A percentile compares a stretch with the other conserved stretches of the same genome.
These are phyloP conservation scores for Mormyrus lacerda DNA, from an alignment of 2,113 vertebrate species.

Conservation along the genomic window DNA sequence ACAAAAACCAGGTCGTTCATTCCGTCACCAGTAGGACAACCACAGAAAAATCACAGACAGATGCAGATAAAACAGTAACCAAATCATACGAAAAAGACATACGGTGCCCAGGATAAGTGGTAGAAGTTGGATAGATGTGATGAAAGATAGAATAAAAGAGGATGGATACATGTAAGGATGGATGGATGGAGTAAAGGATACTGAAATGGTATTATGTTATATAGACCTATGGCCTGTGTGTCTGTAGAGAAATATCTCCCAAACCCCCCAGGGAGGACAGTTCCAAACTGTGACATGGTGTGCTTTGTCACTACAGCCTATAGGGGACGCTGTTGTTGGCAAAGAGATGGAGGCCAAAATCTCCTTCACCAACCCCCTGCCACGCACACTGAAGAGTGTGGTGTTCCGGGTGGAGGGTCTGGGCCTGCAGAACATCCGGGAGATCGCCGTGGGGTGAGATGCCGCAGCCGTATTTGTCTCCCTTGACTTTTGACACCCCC, in stretches of 20 bases:
- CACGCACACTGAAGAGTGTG: constrained; percentile 58
- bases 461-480: not conserved
- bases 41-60: not conserved
- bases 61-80: not conserved
- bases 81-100: not conserved
- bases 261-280: not conserved
- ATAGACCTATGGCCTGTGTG: too few species aligned
- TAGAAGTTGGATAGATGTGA: not conserved
- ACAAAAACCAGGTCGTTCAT: not conserved
- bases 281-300: not conserved
- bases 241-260: not conserved
- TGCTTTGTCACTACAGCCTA: constrained; percentile 51
- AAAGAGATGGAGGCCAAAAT: constrained; percentile 75
- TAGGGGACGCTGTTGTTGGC: constrained; percentile 70
- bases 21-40: not conserved
- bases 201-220: not conserved
- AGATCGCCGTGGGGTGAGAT: constrained; percentile 73
- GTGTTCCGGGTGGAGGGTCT: constrained; percentile 77
- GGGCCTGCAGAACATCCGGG: constrained; percentile 72
- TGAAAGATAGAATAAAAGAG: not conserved
- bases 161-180: not conserved
- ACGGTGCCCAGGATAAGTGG: not conserved
- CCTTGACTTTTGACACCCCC: not conserved
- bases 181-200: not conserved
- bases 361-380: constrained; percentile 77